These are phyloP conservation scores for Lasioglossum villosulum DNA, from an alignment of 2,888 invertebrate genomes.

Conservation along the genomic window DNA sequence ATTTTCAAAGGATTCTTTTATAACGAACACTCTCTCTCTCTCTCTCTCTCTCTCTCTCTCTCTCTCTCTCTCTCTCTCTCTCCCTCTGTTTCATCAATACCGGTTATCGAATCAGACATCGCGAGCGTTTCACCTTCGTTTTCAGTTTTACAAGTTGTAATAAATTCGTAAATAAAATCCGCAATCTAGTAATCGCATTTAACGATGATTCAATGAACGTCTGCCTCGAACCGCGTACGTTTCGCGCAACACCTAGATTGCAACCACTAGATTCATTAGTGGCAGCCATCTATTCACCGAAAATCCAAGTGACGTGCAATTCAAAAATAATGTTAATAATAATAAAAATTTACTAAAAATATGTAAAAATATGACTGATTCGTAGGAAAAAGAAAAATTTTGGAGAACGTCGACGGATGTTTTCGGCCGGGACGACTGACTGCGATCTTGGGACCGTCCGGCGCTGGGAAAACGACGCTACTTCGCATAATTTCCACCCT, in stretches of 20 bases:
- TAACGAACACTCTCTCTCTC: too few species aligned
- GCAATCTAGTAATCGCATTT: not conserved
- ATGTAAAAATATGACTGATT: too few species aligned
- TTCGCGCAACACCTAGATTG: too few species aligned
- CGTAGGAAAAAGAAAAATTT: constrained; percentile 83
- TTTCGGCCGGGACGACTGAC: constrained; percentile 88
- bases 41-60: too few species aligned
- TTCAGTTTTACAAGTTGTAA: not conserved
- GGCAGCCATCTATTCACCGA: not conserved
- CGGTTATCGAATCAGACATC: not conserved
- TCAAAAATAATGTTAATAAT: too few species aligned
- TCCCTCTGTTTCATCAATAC: not conserved
- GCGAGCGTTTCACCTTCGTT: too few species aligned
- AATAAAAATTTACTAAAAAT: too few species aligned
- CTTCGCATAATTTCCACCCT: constrained; percentile 91
- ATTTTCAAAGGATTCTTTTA: not conserved
- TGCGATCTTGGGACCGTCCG: constrained; percentile 89
- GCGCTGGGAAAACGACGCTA: constrained; percentile 91
- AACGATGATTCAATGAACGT: not conserved
- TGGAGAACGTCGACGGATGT: constrained; percentile 87
- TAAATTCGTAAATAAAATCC: not conserved
- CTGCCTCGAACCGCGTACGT: not conserved
- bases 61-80: too few species aligned
- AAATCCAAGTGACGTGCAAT: not conserved
- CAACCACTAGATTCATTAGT: not conserved